phyloP scores from a whole-genome alignment of 2,797 vertebrate genomes.

The Gymnodraco acuticeps region DNA sequence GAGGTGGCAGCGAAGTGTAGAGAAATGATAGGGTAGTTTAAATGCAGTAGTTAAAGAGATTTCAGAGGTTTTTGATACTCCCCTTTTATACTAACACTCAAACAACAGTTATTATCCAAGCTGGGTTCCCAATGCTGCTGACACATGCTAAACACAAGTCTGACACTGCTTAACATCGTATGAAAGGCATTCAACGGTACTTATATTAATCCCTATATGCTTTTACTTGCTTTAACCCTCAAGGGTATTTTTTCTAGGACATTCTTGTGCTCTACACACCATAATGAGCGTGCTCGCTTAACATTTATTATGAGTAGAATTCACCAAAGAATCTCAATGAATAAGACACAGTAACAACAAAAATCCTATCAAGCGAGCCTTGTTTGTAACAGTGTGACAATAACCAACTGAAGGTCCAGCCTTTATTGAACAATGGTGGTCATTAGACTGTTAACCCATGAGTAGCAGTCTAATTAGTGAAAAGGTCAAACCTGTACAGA shows the following conservation, averaged over 20 bases:
- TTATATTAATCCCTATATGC: constrained; percentile 19
- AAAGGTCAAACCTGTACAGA: constrained; percentile 39
- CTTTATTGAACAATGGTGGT: constrained; percentile 21
- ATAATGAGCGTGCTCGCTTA: neutral
- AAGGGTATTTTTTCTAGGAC: constrained; percentile 1
- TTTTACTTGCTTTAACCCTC: constrained; percentile 35
- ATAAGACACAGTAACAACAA: neutral
- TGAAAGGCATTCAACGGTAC: constrained; percentile 18
- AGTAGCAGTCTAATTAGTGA: constrained; percentile 34
- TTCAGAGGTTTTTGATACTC: constrained; percentile 4
- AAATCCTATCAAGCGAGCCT: neutral
- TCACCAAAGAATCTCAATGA: neutral
- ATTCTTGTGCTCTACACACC: constrained; percentile 1
- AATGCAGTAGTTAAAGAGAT: constrained; percentile 15
- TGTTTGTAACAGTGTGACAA: neutral
- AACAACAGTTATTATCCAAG: constrained; percentile 5
- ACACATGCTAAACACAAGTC: constrained; percentile 12
- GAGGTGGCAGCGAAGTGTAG: neutral
- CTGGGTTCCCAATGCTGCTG: neutral
- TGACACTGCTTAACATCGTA: constrained; percentile 25
- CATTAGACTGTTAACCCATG: constrained; percentile 39
- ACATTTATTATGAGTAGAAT: neutral
- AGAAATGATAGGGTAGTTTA: constrained; percentile 28
- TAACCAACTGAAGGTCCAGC: constrained; percentile 9
- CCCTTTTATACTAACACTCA: neutral